A percentile compares a stretch with the other conserved stretches of the same genome.
Evolutionary conservation across 2,888 invertebrate species (phyloP).

Genomic region (Ormyrus rosae): DNA sequence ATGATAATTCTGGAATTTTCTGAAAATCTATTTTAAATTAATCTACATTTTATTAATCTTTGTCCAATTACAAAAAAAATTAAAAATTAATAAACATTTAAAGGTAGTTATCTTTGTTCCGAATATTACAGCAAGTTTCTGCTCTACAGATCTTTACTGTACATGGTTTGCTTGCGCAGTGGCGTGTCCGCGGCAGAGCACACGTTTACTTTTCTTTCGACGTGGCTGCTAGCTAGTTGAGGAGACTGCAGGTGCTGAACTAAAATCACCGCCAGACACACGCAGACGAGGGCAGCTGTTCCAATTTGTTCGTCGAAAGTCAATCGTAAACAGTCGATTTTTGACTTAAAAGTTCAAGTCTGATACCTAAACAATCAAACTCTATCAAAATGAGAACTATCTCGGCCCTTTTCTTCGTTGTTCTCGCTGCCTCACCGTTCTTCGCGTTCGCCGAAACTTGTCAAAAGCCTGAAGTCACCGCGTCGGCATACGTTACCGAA

Average conservation of each 20-base stretch:
- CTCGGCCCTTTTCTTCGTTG: conserved; percentile 45
- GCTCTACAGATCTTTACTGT: neutral
- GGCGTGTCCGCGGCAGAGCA: neutral
- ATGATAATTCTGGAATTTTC: no score
- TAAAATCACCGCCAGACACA: no score
- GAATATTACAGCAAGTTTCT: no score
- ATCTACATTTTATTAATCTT: no score
- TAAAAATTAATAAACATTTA: no score
- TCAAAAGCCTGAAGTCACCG: conserved; percentile 82
- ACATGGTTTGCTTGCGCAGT: neutral
- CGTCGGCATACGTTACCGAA: conserved; percentile 92
- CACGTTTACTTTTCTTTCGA: conserved; percentile 9
- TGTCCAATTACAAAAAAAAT: no score
- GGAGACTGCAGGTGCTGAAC: no score
- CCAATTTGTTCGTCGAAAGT: conserved; percentile 10
- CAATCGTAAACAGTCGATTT: neutral
- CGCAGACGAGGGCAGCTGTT: conserved; percentile 33
- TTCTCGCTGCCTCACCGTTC: conserved; percentile 37
- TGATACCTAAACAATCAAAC: neutral
- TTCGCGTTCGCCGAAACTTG: conserved; percentile 74
- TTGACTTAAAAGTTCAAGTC: conserved; percentile 5
- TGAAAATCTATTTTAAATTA: no score
- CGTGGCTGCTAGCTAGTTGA: conserved; percentile 17
- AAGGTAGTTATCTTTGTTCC: no score
- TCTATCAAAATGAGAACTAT: conserved; percentile 56